phyloP scores from a whole-genome alignment of 2,113 vertebrate species.

The Trachemys scripta region DNA sequence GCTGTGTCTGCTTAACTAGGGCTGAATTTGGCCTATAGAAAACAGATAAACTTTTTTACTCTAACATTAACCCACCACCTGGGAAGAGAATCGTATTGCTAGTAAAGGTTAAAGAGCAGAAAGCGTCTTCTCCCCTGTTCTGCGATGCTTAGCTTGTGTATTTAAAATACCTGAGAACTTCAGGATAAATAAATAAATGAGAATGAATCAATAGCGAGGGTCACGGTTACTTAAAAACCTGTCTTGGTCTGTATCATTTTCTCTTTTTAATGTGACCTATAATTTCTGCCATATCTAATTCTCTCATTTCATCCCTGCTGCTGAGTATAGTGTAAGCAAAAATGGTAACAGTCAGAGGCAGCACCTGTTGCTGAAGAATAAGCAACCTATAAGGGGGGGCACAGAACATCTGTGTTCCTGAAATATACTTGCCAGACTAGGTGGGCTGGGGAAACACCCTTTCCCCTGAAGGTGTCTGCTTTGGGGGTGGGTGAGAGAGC shows the following conservation, averaged over 20 bases:
- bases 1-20: neutral
- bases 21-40: neutral
- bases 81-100: neutral
- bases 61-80: neutral
- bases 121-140: neutral
- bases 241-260: neutral
- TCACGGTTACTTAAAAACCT: neutral
- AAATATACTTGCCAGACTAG: neutral
- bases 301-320: conserved; percentile 35
- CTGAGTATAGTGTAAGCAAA: neutral
- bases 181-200: neutral
- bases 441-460: neutral
- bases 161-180: neutral
- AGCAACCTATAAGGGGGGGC: neutral
- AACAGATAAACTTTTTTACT: neutral
- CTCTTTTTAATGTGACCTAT: neutral
- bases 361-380: neutral
- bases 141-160: neutral
- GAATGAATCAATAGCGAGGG: neutral
- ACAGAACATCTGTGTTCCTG: neutral
- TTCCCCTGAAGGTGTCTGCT: rapidly evolving
- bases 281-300: neutral
- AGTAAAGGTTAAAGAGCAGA: neutral
- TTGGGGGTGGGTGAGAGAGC: neutral
- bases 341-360: neutral